Base-by-base conservation (phyloP, 1,140 invertebrate genomes). In the Hycleus cichorii region DNA sequence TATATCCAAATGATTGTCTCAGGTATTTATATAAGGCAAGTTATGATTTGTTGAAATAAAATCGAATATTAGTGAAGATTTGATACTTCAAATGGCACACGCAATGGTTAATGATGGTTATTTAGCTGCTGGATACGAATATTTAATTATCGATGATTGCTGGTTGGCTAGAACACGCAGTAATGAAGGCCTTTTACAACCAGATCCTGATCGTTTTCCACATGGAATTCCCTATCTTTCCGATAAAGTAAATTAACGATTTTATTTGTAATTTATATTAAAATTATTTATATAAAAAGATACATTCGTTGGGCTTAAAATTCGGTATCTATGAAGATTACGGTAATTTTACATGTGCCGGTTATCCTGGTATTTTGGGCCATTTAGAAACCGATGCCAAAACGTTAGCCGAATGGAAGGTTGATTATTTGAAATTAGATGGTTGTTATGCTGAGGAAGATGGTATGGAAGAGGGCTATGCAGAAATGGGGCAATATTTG, bases 321-420 rank as follows among this genome's bases (percentile, higher is more conserved):
- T 86, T 95, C 66, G 91, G 90, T 0, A 85, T 94, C 63, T 95
- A 95, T 75, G 85, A 90, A 72, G 91, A 94, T 72, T 91, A 86
- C 75, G 92, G 92, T 1, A 89, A 79, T 6, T 73, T 80, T 27
- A 95, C 92, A 0, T 95, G 92, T 64, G 83, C 78, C 0, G 90
- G 90, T 1, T 94, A 90, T 76, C 92, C 92, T 0, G 92, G 92
- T 11, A 87, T 86, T 57, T 73, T 89, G 7, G 83, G 83, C 25
- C 79, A 89, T 65, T 78, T 92, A 72, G 76, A 86, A 63, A 67
- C 78, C 12, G 91, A 94, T 76, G 89, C 90, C 0, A 67, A 87
- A 49, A 90, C 88, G 3, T 93, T 94, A 75, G 90, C 87, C 12
- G 82, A 85, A 25, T 95, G 92, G 92, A 84, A 85, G 25, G 86